These are phyloP conservation scores for Dendrocopos noguchii DNA, from an alignment of 2,113 vertebrate species.

Conservation along the genomic window DNA sequence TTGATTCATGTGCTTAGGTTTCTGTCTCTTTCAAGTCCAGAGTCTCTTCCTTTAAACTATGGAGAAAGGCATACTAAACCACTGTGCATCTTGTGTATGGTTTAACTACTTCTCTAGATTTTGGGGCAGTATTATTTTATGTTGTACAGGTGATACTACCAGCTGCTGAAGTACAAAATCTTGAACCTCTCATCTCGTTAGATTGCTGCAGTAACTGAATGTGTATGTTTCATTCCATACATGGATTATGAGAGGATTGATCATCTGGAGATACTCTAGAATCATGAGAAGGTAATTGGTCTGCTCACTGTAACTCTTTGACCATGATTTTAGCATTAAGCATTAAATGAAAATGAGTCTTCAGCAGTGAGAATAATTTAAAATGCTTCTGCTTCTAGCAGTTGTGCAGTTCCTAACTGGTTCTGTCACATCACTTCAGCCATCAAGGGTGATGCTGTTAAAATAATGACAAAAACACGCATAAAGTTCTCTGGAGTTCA, in stretches of 20 bases:
- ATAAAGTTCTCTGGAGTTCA: background rate
- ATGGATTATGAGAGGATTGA: background rate
- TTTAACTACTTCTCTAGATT: background rate
- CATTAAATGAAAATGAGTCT: background rate
- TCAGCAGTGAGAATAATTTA: background rate
- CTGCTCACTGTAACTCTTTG: background rate
- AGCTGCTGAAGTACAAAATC: background rate
- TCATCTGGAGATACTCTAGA: background rate
- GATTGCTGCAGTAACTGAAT: background rate
- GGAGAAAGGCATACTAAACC: background rate
- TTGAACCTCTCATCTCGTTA: background rate
- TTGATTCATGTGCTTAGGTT: background rate
- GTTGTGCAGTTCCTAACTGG: fast-evolving
- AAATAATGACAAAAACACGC: background rate
- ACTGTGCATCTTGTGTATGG: too few species aligned
- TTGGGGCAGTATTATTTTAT: background rate
- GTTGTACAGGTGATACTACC: background rate
- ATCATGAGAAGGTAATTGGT: background rate
- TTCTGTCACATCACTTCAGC: fast-evolving
- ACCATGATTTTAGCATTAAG: background rate
- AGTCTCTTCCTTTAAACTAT: background rate
- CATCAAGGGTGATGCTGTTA: fast-evolving
- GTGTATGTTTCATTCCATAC: background rate
- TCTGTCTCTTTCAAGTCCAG: background rate
- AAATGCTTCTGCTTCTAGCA: background rate